phyloP scores from a whole-genome alignment of 1,140 invertebrate species.

The Caerostris darwini region DNA sequence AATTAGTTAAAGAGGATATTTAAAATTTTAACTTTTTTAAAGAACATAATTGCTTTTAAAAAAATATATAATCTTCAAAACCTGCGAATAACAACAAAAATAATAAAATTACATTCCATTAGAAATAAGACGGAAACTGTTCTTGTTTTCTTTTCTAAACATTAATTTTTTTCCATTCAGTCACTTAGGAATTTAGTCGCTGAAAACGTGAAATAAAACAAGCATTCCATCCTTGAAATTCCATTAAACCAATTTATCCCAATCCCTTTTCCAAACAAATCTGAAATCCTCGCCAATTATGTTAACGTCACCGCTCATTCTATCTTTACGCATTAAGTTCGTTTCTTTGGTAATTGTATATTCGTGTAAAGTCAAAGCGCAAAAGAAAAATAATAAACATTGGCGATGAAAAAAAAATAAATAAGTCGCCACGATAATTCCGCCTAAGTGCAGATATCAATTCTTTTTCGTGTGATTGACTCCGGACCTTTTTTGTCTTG shows the following conservation, averaged over 20 bases:
- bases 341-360: slow-evolving; percentile 32
- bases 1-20: too few species aligned
- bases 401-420: not conserved
- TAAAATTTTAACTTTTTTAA: too few species aligned
- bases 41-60: too few species aligned
- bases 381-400: not conserved
- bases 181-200: not conserved
- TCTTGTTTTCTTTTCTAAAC: not conserved
- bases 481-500: too few species aligned
- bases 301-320: not conserved
- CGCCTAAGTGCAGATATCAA: slow-evolving; percentile 8
- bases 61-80: too few species aligned
- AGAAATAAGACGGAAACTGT: too few species aligned
- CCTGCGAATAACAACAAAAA: too few species aligned
- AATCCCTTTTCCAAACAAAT: not conserved
- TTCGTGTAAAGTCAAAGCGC: not conserved
- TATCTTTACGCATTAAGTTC: not conserved
- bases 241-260: slow-evolving; percentile 22
- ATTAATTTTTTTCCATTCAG: not conserved
- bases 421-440: not conserved
- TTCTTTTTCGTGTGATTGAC: not conserved
- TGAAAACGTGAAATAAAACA: not conserved
- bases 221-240: not conserved
- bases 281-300: not conserved
- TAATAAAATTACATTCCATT: too few species aligned